Percentiles rank a stretch among this genome's conserved stretches.
These are phyloP conservation scores for Notothenia coriiceps DNA, from an alignment of 2,113 vertebrate genomes.

Conservation along the genomic window DNA sequence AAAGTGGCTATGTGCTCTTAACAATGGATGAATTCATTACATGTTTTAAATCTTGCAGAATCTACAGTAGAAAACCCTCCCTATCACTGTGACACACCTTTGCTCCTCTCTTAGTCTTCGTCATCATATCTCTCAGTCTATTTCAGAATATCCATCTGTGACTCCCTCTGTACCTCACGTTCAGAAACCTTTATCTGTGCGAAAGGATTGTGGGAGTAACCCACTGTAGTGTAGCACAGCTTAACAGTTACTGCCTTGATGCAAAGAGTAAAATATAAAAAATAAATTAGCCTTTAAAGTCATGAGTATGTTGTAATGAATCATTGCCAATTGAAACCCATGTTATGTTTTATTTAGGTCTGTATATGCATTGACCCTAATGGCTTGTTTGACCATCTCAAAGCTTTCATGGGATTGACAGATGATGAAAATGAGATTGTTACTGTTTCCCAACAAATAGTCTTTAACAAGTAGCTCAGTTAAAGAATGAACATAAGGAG, in stretches of 20 bases:
- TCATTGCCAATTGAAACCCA: neutral
- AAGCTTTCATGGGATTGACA: slow-evolving; percentile 13
- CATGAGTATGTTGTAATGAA: slow-evolving; percentile 28
- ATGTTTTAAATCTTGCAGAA: neutral
- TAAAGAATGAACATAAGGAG: slow-evolving; percentile 31
- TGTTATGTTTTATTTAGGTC: slow-evolving; percentile 5
- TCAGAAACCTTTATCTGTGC: neutral
- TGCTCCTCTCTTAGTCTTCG: neutral
- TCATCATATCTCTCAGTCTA: slow-evolving; percentile 7
- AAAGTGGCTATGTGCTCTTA: too few species aligned
- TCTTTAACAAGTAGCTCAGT: slow-evolving; percentile 40
- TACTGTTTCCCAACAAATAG: slow-evolving; percentile 18
- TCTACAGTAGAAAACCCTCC: neutral
- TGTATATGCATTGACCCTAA: slow-evolving; percentile 8
- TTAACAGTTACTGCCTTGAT: neutral
- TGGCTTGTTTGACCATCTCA: slow-evolving; percentile 32
- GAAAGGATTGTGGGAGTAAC: neutral
- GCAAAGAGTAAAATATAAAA: slow-evolving; percentile 1
- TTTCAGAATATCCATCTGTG: slow-evolving; percentile 12
- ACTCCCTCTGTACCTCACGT: neutral
- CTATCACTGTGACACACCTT: neutral
- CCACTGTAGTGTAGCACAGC: neutral
- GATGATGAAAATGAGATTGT: slow-evolving; percentile 21
- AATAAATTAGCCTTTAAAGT: slow-evolving; percentile 4
- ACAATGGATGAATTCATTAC: neutral